Evolutionary conservation across 2,113 vertebrate genomes (phyloP).

Genomic region (Podiceps cristatus): DNA sequence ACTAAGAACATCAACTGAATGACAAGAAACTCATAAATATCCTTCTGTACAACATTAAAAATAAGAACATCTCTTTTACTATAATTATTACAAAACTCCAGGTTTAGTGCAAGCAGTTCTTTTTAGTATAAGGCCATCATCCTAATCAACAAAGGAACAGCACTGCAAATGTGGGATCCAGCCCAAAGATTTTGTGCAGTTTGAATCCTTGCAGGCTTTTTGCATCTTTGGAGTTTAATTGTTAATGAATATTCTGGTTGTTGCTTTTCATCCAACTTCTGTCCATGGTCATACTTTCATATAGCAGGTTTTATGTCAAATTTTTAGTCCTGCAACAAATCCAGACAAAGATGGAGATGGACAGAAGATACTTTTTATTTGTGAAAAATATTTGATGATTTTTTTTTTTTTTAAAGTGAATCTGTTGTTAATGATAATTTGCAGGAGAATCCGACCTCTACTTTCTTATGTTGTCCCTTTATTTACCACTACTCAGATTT

Average conservation of each 20-base stretch:
- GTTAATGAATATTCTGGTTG: not conserved
- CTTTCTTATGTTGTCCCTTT: not conserved
- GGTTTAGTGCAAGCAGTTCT: not conserved
- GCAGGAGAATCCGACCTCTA: not conserved
- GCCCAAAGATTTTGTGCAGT: not conserved
- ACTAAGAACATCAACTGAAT: not conserved
- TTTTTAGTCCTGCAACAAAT: not conserved
- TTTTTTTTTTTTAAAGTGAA: not conserved
- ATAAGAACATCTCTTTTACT: conserved; percentile 26
- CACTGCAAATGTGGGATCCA: not conserved
- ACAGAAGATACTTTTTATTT: not conserved
- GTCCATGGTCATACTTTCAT: not conserved
- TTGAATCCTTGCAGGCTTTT: not conserved
- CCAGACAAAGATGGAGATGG: not conserved
- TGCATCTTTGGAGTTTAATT: not conserved
- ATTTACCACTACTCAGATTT: not conserved
- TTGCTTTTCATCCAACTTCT: not conserved
- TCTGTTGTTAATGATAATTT: not conserved
- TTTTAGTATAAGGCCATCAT: not conserved
- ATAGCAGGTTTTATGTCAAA: not conserved
- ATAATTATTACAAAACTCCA: conserved; percentile 14
- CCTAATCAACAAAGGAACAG: conserved; percentile 24
- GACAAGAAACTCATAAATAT: conserved; percentile 20
- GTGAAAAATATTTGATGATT: not conserved
- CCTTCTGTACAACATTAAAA: not conserved